Percentiles rank a stretch among this genome's conserved stretches.
phyloP scores from a whole-genome alignment of 2,888 invertebrate genomes.

The Pelosia muscerda region DNA sequence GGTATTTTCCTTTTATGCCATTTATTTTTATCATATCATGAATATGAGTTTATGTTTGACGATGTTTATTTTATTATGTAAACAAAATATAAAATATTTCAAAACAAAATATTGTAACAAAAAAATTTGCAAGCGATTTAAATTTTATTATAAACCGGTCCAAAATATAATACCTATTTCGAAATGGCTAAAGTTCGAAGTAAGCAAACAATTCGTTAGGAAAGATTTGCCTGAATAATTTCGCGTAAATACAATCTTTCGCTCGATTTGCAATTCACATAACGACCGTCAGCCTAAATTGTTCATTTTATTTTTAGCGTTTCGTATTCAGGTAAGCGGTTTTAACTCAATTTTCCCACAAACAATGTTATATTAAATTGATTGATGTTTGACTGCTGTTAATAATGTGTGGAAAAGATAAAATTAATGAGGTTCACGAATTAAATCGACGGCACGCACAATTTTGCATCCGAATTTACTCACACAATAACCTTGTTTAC shows the following conservation, averaged over 20 bases:
- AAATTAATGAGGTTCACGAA: slow-evolving; percentile 29
- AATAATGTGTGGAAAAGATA: slow-evolving; percentile 40
- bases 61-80: no score
- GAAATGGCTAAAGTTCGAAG: slow-evolving; percentile 71
- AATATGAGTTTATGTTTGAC: no score
- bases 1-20: no score
- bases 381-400: slow-evolving; percentile 48
- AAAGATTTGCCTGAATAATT: slow-evolving; percentile 78
- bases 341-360: slow-evolving; percentile 43
- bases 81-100: no score
- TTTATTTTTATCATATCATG: no score
- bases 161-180: slow-evolving; percentile 62
- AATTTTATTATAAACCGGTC: slow-evolving; percentile 51
- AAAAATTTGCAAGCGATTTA: slow-evolving; percentile 37
- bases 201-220: slow-evolving; percentile 82
- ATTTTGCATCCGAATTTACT: slow-evolving; percentile 9
- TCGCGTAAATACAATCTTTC: slow-evolving; percentile 77
- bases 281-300: slow-evolving; percentile 63
- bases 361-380: slow-evolving; percentile 53
- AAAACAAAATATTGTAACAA: no score
- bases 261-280: slow-evolving; percentile 80
- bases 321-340: slow-evolving; percentile 50
- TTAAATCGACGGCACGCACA: slow-evolving; percentile 12
- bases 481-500: neutral
- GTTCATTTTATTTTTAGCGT: slow-evolving; percentile 68